Evolutionary conservation across 1,140 invertebrate species (phyloP).

Genomic region (Ceratosolen fusciceps): DNA sequence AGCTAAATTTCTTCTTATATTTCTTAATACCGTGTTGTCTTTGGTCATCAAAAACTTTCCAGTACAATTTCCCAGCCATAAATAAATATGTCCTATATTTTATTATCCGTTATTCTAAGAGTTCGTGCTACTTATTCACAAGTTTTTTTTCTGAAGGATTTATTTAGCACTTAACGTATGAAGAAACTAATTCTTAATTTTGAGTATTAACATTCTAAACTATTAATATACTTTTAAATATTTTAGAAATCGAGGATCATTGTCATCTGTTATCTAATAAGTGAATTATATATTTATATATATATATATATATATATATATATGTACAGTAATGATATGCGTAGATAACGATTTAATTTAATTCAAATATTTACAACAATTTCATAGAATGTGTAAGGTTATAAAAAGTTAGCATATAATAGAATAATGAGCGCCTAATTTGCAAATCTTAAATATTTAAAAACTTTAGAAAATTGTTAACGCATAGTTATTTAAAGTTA

Average conservation of each 20-base stretch:
- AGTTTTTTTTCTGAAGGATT: conserved; percentile 16
- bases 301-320: too few relatives aligned
- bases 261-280: neutral
- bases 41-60: conserved; percentile 23
- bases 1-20: neutral
- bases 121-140: conserved; percentile 1
- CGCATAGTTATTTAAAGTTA: too few relatives aligned
- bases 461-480: too few relatives aligned
- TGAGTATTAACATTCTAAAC: neutral
- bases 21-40: conserved; percentile 7
- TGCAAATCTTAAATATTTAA: too few relatives aligned
- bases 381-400: too few relatives aligned
- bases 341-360: too few relatives aligned
- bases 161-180: neutral
- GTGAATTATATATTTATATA: too few relatives aligned
- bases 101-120: conserved; percentile 22
- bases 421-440: too few relatives aligned
- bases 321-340: too few relatives aligned
- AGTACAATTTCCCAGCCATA: conserved; percentile 15
- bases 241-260: neutral
- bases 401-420: too few relatives aligned
- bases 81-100: conserved; percentile 31
- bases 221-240: neutral
- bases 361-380: too few relatives aligned
- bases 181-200: conserved; percentile 13